phyloP scores from a whole-genome alignment of 1,140 invertebrate species.

The Lordiphosa mommai region DNA sequence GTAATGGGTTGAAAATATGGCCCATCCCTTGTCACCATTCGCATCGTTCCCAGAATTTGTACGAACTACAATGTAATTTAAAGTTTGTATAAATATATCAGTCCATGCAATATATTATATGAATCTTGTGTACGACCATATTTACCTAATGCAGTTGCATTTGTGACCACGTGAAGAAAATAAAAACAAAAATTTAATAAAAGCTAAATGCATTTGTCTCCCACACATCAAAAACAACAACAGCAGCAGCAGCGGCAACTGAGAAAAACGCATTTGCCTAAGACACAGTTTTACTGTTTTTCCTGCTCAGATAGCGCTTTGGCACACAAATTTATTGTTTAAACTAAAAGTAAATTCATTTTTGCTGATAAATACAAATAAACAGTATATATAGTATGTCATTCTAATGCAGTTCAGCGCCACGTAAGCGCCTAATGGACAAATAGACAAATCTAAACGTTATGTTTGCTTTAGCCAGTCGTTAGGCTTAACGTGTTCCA shows the following conservation, averaged over 20 bases:
- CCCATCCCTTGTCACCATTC: too few species aligned
- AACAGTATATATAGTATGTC: conserved; percentile 19
- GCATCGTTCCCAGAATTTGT: too few species aligned
- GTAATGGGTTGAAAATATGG: too few species aligned
- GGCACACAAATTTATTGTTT: conserved; percentile 62
- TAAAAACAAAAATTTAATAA: conserved; percentile 7
- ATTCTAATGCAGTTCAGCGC: conserved; percentile 37
- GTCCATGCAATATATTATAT: not conserved
- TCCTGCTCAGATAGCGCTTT: conserved; percentile 23
- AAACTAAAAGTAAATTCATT: conserved; percentile 49
- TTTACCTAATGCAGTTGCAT: conserved; percentile 38
- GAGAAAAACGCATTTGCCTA: not conserved
- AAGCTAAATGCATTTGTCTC: conserved; percentile 34
- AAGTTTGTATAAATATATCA: not conserved
- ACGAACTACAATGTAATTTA: too few species aligned
- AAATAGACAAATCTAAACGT: conserved; percentile 51
- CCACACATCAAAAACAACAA: conserved; percentile 6
- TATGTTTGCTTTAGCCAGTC: conserved; percentile 56
- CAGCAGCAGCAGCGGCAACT: not conserved
- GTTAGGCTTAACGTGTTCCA: conserved; percentile 67
- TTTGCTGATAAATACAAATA: conserved; percentile 34
- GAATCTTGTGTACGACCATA: conserved; percentile 16
- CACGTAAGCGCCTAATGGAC: conserved; percentile 63
- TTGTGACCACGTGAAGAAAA: conserved; percentile 35
- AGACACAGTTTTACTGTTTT: conserved; percentile 25